Evolutionary conservation across 2,888 invertebrate species (phyloP), one percentile per base, ranked within the genome.

Genomic region (Harmothoe impar): DNA sequence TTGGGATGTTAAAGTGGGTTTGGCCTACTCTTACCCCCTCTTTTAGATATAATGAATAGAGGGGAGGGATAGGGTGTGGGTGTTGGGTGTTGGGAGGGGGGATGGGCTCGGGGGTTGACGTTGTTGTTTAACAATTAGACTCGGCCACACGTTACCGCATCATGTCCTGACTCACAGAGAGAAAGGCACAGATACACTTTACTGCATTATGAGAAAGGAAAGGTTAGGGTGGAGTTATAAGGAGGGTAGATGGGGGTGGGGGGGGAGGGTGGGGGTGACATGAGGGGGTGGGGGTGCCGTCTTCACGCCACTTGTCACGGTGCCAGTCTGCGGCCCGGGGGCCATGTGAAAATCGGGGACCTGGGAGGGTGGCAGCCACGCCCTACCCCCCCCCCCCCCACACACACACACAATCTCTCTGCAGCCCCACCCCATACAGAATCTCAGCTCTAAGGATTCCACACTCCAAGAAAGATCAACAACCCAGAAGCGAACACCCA

Each of bases 41-140:
- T 62, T 62, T 62, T 3, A 20, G 20, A 3, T 62, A 1, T 77
- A 77, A 77, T 77, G 77, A 77, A 31, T 77, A 25, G 77, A n/a
- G 77, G 77, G 17, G 25, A 12, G 62, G 43, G 43, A 43, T 43
- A 43, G 10, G 43, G 10, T 43, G 43, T 7, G 43, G 3, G 10
- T 43, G 43, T 43, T 3, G n/a, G n/a, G n/a, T n/a, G n/a, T n/a
- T 43, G 3, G 62, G 62, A 3, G 62, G 62, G 23, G 62, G 20
- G 62, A 7, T 3, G 3, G n/a, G 62, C 12, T 1, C 3, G 77
- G 33, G 84, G 17, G 15, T 20, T 84, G 25, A 84, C 84, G 7
- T 84, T 84, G 84, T 84, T 84, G 84, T 84, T 84, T 43, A 25
- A 84, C 84, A 43, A 84, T 84, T 84, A 84, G 84, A 25, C 17